Percentiles rank a stretch among this genome's conserved stretches.
Conservation (phyloP, 2,797 vertebrate genomes). For the Protosalanx chinensis region DNA sequence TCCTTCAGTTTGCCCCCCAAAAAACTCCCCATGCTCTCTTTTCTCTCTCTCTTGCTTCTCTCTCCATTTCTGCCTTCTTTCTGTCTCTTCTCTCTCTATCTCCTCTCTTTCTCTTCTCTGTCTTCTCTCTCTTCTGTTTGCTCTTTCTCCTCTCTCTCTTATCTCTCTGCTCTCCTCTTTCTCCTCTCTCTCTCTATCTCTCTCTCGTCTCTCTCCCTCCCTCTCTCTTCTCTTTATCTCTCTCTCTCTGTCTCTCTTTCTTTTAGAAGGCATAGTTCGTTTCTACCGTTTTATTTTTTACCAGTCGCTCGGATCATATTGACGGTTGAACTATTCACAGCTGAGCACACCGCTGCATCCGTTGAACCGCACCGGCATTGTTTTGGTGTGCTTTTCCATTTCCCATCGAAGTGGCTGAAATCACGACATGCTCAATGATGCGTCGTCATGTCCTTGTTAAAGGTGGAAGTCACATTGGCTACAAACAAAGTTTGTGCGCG, state of each 20-base stretch:
- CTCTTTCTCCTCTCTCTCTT: neutral
- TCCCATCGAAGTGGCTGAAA: neutral
- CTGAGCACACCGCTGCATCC: neutral
- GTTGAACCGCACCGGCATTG: neutral
- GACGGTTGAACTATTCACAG: conserved; percentile 10
- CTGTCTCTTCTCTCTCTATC: too few relatives aligned
- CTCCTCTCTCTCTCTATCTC: neutral
- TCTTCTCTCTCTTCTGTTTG: neutral
- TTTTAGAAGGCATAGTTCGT: neutral
- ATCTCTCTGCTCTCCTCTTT: too few relatives aligned
- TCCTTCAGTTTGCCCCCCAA: neutral
- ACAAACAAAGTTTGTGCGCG: neutral
- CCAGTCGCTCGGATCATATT: conserved; percentile 6
- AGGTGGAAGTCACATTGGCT: conserved; percentile 21
- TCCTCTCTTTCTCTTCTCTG: too few relatives aligned
- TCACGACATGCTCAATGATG: neutral
- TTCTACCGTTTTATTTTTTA: neutral
- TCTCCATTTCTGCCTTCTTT: neutral
- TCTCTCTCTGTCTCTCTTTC: neutral
- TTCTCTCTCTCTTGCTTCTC: neutral
- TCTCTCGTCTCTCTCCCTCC: neutral
- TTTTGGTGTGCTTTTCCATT: conserved; percentile 4
- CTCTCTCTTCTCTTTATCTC: neutral
- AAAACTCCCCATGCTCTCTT: too few relatives aligned
- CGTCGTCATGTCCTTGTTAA: neutral